Evolutionary conservation across 2,113 vertebrate genomes (phyloP).

Genomic region (Calidris pugnax): DNA sequence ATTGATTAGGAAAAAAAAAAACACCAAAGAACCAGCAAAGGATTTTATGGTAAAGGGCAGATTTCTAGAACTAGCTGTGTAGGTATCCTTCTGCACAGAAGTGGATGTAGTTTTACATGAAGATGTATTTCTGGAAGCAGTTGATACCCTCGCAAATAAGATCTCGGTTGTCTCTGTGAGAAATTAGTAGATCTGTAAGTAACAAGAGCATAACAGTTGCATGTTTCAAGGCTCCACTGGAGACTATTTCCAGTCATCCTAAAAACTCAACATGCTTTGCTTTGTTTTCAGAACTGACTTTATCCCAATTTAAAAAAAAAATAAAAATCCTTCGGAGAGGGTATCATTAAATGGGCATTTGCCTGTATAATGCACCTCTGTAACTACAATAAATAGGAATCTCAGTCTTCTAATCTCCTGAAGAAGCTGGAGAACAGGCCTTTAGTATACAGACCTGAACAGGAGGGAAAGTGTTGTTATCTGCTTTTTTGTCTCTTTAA

Average conservation of each 20-base stretch:
- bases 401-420: not conserved
- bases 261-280: not conserved
- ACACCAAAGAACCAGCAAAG: not conserved
- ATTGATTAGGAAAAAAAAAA: not conserved
- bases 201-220: not conserved
- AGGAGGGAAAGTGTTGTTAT: not conserved
- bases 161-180: not conserved
- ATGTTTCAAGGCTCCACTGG: not conserved
- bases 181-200: not conserved
- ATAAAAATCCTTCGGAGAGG: not conserved
- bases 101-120: not conserved
- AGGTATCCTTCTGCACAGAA: not conserved
- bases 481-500: not conserved
- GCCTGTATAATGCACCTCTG: not conserved
- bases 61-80: not conserved
- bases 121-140: not conserved
- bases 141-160: not conserved
- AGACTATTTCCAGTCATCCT: not conserved
- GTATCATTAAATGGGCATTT: not conserved
- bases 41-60: not conserved
- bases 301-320: not conserved
- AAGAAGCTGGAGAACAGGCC: not conserved
- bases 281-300: not conserved
- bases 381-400: not conserved
- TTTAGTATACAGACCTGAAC: not conserved